Evolutionary conservation across 2,797 vertebrate species (phyloP).

Genomic region (Dendrocincla tyrannina): DNA sequence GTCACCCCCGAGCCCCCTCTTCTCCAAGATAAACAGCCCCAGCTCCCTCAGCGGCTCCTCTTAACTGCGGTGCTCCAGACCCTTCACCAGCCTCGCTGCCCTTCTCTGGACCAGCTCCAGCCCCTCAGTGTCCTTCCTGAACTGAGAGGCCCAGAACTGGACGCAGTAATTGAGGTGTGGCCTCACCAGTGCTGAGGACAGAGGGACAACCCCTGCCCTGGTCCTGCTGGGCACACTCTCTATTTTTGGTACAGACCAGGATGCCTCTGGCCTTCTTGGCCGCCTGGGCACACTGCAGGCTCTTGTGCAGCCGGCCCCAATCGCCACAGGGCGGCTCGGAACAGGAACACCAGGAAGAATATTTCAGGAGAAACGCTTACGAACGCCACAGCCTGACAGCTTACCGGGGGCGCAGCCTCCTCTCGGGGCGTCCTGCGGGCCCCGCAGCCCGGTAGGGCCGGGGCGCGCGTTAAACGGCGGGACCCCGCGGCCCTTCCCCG

Average conservation of each 20-base stretch:
- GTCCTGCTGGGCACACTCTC: accelerated
- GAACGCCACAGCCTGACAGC: background rate
- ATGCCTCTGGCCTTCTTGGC: background rate
- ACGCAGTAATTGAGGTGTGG: too few species aligned
- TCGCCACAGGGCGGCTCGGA: too few species aligned
- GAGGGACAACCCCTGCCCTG: accelerated
- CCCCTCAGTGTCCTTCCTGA: background rate
- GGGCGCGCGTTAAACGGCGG: background rate
- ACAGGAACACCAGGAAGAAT: accelerated
- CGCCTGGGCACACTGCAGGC: background rate
- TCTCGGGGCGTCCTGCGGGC: background rate
- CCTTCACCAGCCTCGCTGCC: background rate
- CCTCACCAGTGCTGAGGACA: background rate
- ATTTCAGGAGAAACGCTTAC: accelerated
- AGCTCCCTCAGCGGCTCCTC: background rate
- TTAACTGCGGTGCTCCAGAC: background rate
- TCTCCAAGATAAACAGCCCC: background rate
- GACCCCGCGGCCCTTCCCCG: accelerated
- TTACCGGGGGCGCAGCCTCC: background rate
- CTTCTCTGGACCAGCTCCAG: background rate
- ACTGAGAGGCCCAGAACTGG: background rate
- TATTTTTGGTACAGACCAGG: background rate
- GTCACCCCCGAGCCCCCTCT: background rate
- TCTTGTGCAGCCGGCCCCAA: accelerated
- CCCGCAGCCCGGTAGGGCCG: accelerated